Evolutionary conservation across 2,113 vertebrate species (phyloP), one percentile per base, ranked within the genome.

Genomic region (Xenopus laevis): DNA sequence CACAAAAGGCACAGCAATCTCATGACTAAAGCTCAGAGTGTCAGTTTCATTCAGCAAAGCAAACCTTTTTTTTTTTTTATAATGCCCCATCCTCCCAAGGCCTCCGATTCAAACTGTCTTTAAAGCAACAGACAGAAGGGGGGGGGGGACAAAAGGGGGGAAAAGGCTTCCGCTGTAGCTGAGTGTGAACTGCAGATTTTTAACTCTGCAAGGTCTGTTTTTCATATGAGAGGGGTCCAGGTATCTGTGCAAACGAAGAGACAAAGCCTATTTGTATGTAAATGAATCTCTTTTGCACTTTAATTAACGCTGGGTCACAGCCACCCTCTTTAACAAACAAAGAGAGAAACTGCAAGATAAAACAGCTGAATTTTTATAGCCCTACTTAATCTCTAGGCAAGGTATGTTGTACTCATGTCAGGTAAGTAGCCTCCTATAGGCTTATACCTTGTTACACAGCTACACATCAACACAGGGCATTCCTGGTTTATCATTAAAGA

Each of bases 121-220:
- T 89, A 82, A 84, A 89, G 72, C 65, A 74, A 68, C 55, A 74
- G 13, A 74, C 2, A 27, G 23, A 27, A 27, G 53, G 16, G 18
- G n/a, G 61, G 18, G 61, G 53, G 53, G 40, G 44, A 2, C 23
- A 33, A 45, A 33, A n/a, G 61, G 18, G 61, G 53, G 53, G 40
- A 20, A 20, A 53, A 88, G 79, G 87, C 86, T 90, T 90, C 88
- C 86, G 83, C 77, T 40, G 85, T 67, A 87, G 86, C 45, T 80
- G 81, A 84, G 79, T 74, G 83, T 88, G 71, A 85, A 60, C 91
- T 89, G 87, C 87, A 90, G 84, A 47, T 86, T 78, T 33, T 92
- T 92, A 92, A 92, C 90, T 89, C 91, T 85, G 53, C 85, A 71
- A 71, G 62, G 79, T 79, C 84, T 72, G 53, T 16, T 66, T 16